Percentiles rank a stretch among this genome's conserved stretches.
phyloP scores from a whole-genome alignment of 2,888 invertebrate genomes.

The Linnaemya vulpina region DNA sequence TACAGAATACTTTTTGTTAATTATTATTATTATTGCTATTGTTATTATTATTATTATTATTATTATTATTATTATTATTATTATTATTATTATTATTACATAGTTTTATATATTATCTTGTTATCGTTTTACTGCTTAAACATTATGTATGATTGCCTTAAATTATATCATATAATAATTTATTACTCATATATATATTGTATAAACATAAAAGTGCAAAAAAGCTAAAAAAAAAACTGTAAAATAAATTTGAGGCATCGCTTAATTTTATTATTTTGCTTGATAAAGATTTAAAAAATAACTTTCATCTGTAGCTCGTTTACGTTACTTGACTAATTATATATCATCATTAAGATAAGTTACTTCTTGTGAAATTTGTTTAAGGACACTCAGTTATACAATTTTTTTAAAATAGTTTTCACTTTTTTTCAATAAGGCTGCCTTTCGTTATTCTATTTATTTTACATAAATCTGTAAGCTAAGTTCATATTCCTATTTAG shows the following conservation, averaged over 20 bases:
- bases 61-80: too few relatives aligned
- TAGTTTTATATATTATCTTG: too few relatives aligned
- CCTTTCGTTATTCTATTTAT: constrained; percentile 44
- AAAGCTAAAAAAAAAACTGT: constrained; percentile 53
- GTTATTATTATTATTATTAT: too few relatives aligned
- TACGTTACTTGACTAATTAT: constrained; percentile 33
- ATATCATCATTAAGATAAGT: constrained; percentile 50
- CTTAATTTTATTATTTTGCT: constrained; percentile 35
- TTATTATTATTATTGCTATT: background rate
- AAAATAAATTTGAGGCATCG: constrained; percentile 48
- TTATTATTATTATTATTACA: too few relatives aligned
- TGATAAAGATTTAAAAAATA: constrained; percentile 55
- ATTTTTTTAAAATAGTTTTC: constrained; percentile 25
- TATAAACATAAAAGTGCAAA: constrained; percentile 57
- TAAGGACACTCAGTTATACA: constrained; percentile 68
- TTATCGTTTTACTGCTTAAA: background rate
- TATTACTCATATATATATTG: constrained; percentile 11
- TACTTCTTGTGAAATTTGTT: constrained; percentile 52
- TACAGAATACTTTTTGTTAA: constrained; percentile 30
- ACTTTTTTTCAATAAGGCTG: constrained; percentile 63
- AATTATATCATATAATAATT: constrained; percentile 18
- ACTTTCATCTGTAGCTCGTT: constrained; percentile 53
- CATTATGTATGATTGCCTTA: constrained; percentile 52
- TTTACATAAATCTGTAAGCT: background rate
- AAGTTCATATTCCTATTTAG: background rate